Evolutionary conservation across 92 coral and sea anemone species (phyloP), one percentile per base, ranked within the genome.

Genomic region (Anthopleura xanthogrammica): DNA sequence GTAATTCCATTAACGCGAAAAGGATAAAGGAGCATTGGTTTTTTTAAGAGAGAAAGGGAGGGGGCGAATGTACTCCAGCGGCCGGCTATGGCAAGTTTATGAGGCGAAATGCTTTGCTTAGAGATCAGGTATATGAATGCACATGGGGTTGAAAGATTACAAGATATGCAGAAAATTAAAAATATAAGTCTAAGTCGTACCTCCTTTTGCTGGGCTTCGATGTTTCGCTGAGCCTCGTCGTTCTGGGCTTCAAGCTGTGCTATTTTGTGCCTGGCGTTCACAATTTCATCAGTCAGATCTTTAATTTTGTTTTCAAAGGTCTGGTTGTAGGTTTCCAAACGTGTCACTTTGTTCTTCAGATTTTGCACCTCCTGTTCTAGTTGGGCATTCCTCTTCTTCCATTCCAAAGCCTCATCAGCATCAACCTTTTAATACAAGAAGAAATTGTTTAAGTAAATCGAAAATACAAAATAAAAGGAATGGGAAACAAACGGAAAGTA

Each of bases 211-310:
- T 92, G 94, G 17, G 86, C 94, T 80, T 94, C 94, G 48, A 96
- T 94, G 80, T 90, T 96, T 11, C 91, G 92, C 70, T 94, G 95
- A 50, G 89, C 91, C 57, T 91, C 96, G 43, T 92, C 98, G 50
- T 83, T 88, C 60, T 90, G 89, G 9, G 95, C 29, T 81, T 96
- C 97, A 43, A 96, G 93, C 80, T 92, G 95, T 66, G 99, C 96
- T 29, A 94, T 89, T 83, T 95, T 96, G 83, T 96, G 98, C 77
- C 92, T 87, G 14, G 98, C 99, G 78, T 94, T 92, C 74, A 96
- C 93, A 72, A 96, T 86, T 72, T 96, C 99, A 71, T 92, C 94
- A 23, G 91, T 90, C 82, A 92, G 84, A 72, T 90, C 98, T 66
- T 96, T 94, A 79, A 96, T 88, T 87, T 94, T 96, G 36, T 60